These are phyloP conservation scores for Bombyx huttoni DNA, from an alignment of 2,888 invertebrate genomes.

Conservation along the genomic window DNA sequence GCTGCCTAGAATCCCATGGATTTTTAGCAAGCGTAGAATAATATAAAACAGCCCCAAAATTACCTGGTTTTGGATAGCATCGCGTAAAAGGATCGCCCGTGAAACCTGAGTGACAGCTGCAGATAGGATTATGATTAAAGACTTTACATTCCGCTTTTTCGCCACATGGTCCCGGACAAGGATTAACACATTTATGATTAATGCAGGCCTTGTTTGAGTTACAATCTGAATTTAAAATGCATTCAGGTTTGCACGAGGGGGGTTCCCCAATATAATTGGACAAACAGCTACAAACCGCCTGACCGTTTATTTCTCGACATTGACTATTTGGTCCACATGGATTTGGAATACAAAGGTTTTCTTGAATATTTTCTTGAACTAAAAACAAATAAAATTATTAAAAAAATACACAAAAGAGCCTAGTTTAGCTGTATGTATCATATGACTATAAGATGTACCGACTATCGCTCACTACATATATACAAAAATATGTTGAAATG, in stretches of 20 bases:
- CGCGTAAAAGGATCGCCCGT: conserved; percentile 78
- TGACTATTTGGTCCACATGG: conserved; percentile 76
- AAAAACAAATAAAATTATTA: conserved; percentile 13
- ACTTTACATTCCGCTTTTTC: conserved; percentile 79
- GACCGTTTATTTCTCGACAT: conserved; percentile 68
- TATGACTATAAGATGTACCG: too few species aligned
- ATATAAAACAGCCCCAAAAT: background rate
- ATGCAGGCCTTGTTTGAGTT: conserved; percentile 74
- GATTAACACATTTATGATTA: conserved; percentile 79
- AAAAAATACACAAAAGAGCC: too few species aligned
- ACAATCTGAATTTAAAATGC: conserved; percentile 78
- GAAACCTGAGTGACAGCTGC: conserved; percentile 74
- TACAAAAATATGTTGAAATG: too few species aligned
- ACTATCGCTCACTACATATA: too few species aligned
- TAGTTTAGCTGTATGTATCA: too few species aligned
- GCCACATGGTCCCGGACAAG: conserved; percentile 81
- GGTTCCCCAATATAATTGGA: conserved; percentile 78
- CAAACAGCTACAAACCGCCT: conserved; percentile 80
- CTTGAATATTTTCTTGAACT: conserved; percentile 53
- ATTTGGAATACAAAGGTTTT: conserved; percentile 68
- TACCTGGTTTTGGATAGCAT: conserved; percentile 73
- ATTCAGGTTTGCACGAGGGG: conserved; percentile 78
- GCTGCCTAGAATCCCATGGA: too few species aligned
- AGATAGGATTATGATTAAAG: conserved; percentile 80
- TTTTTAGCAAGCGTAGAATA: too few species aligned